Conservation (phyloP, 1,140 invertebrate species). For the Nasonia giraulti region DNA sequence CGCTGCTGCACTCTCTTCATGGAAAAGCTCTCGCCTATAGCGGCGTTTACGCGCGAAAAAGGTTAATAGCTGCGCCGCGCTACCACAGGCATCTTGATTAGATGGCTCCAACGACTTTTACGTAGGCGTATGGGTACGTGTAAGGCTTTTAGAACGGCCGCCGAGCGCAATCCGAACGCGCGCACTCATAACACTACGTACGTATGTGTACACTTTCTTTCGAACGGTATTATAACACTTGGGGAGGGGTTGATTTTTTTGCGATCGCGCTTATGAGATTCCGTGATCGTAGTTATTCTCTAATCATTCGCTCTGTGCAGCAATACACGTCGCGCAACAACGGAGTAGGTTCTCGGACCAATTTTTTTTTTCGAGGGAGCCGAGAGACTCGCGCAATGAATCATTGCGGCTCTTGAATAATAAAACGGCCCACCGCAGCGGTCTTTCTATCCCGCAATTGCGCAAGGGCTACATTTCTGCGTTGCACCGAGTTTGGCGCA, state of each 20-base stretch:
- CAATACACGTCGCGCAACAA: too few relatives aligned
- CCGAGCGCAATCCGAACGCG: background rate
- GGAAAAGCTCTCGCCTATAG: background rate
- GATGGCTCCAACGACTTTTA: constrained; percentile 4
- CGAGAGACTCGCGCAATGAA: background rate
- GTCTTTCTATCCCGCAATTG: background rate
- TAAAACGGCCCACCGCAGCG: background rate
- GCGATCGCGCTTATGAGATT: background rate
- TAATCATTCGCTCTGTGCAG: too few relatives aligned
- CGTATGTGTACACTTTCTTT: background rate
- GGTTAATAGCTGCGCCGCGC: constrained; percentile 32
- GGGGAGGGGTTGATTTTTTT: background rate
- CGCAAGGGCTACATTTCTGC: background rate
- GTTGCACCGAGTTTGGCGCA: constrained; percentile 8
- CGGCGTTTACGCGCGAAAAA: constrained; percentile 5
- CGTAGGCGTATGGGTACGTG: background rate
- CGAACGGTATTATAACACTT: background rate
- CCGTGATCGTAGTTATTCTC: too few relatives aligned
- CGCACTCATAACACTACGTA: constrained; percentile 8
- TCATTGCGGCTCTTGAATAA: background rate
- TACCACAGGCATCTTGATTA: constrained; percentile 31
- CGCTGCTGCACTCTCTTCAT: background rate
- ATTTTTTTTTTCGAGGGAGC: too few relatives aligned
- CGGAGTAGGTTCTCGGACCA: too few relatives aligned
- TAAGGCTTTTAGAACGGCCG: background rate